These are phyloP conservation scores for Drosophila rufa DNA, from an alignment of 1,140 invertebrate genomes.

Conservation along the genomic window DNA sequence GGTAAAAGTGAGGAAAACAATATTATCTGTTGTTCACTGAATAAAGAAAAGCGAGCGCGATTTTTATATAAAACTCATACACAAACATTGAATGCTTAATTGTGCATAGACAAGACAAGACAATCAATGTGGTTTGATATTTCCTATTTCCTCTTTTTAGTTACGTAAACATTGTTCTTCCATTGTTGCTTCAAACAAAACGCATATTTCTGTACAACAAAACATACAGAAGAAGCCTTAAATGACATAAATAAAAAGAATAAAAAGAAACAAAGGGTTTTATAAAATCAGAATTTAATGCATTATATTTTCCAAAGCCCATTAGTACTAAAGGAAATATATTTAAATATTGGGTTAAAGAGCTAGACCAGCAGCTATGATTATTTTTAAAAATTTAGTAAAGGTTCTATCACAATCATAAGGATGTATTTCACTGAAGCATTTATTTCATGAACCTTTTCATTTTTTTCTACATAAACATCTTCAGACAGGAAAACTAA, in stretches of 20 bases:
- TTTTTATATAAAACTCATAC: conserved; percentile 51
- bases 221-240: conserved; percentile 1
- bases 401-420: not conserved
- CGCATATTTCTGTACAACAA: conserved; percentile 17
- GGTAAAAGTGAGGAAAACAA: not conserved
- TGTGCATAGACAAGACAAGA: conserved; percentile 65
- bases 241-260: conserved; percentile 3
- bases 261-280: conserved; percentile 2
- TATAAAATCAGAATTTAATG: not conserved
- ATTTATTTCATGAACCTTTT: not conserved
- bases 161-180: conserved; percentile 60
- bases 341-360: conserved; percentile 8
- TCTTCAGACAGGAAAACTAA: conserved; percentile 9
- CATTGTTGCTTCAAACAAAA: conserved; percentile 38
- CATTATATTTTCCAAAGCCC: conserved; percentile 2
- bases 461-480: not conserved
- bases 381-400: not conserved
- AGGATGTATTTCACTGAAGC: not conserved
- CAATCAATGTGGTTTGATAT: conserved; percentile 81
- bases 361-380: not conserved
- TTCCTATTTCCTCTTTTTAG: conserved; percentile 54
- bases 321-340: not conserved
- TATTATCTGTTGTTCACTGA: conserved; percentile 15
- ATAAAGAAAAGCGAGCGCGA: conserved; percentile 4
- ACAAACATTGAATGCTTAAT: conserved; percentile 52